These are phyloP conservation scores for Neofelis nebulosa DNA, from an alignment of 2,113 vertebrate genomes.

Conservation along the genomic window DNA sequence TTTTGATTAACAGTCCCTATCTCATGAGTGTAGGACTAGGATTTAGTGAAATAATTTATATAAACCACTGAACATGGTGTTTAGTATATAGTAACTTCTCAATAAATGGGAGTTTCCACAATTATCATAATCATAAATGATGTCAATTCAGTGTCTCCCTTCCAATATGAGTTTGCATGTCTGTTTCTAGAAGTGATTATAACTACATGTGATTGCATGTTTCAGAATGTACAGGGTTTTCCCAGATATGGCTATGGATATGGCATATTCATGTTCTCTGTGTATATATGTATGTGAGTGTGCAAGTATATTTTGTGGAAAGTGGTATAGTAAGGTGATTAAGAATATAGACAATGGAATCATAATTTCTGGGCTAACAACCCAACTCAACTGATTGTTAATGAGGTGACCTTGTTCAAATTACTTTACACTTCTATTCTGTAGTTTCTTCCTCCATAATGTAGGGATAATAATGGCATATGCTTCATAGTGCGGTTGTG, in stretches of 20 bases:
- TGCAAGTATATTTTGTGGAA: not conserved
- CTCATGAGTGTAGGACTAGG: constrained; percentile 10
- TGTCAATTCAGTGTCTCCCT: not conserved
- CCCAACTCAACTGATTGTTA: not conserved
- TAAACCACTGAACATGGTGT: not conserved
- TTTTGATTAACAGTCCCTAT: constrained; percentile 5
- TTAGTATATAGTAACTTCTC: constrained; percentile 8
- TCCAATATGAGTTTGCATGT: not conserved
- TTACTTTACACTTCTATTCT: constrained; percentile 17
- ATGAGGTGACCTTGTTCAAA: constrained; percentile 11
- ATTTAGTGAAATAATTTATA: constrained; percentile 53
- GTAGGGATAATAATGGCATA: not conserved
- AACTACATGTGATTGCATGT: not conserved
- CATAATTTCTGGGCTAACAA: not conserved
- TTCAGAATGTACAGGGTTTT: not conserved
- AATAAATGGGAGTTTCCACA: not conserved
- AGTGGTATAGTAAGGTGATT: not conserved
- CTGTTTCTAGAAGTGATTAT: constrained; percentile 24
- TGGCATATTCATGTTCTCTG: not conserved
- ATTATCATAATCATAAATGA: not conserved
- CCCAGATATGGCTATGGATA: not conserved
- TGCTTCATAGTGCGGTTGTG: not conserved
- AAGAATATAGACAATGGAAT: not conserved
- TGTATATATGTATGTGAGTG: not conserved
- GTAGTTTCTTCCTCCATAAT: constrained; percentile 32